Evolutionary conservation across 2,113 vertebrate species (phyloP).

Genomic region (Podarcis cretensis): DNA sequence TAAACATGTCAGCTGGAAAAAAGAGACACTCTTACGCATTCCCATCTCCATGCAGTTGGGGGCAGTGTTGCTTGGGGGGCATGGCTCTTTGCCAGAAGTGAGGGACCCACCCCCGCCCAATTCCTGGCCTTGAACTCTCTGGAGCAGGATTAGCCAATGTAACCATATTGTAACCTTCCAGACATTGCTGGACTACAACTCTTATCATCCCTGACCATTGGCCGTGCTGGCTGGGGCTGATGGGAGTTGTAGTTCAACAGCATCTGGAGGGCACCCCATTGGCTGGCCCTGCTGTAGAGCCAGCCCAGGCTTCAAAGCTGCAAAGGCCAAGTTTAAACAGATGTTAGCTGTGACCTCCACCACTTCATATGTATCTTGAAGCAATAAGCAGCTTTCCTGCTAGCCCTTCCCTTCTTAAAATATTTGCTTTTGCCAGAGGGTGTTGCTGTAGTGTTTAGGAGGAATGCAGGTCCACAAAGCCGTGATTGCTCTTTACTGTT

Average conservation of each 20-base stretch:
- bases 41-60: too few species aligned
- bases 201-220: too few species aligned
- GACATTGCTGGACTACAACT: too few species aligned
- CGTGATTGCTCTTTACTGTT: neutral
- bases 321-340: neutral
- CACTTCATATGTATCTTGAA: neutral
- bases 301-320: neutral
- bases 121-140: too few species aligned
- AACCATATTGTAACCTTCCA: too few species aligned
- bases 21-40: too few species aligned
- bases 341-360: neutral
- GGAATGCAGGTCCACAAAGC: conserved; percentile 32
- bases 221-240: too few species aligned
- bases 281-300: neutral
- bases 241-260: neutral
- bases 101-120: accelerated
- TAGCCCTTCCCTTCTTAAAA: neutral
- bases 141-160: too few species aligned
- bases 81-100: too few species aligned
- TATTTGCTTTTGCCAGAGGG: neutral
- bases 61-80: too few species aligned
- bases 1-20: too few species aligned
- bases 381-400: neutral
- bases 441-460: conserved; percentile 12
- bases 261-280: neutral